Base-by-base conservation (phyloP, 2,113 vertebrate genomes). In the Andinoacara biseriatus region DNA sequence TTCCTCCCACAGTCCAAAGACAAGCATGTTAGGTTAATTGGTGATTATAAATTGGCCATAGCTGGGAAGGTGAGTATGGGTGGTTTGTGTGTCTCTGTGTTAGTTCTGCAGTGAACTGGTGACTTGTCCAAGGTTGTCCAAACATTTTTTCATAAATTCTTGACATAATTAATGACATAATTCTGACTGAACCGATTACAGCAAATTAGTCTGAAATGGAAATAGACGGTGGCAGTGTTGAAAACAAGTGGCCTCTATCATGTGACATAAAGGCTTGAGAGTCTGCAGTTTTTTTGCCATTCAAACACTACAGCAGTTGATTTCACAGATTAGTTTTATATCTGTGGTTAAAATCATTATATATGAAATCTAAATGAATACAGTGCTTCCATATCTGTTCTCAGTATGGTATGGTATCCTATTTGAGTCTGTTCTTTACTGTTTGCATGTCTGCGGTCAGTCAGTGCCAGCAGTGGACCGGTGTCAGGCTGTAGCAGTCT, bases 401-500 rank as follows among this genome's bases (percentile, higher is more conserved):
- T 78, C 31, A 24, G 35, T 78, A 5, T 38, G 38, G 8, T 24
- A 15, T 80, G 38, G 8, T 24, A 15, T 80, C 52, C 2, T 56
- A 59, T 80, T 29, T 78, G 33, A 69, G 60, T 85, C 57, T 31
- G 49, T 84, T 87, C 56, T 58, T 58, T 61, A 33, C 38, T 26
- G 60, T 80, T 82, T 67, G 77, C 31, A 40, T 84, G 80, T 75
- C 81, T 89, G 46, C 74, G 58, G 60, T 78, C 43, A 7, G 49
- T 46, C 61, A 56, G 58, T 6, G 52, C 13, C 82, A 88, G 74
- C 74, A 80, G 76, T 67, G 85, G 72, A 62, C 43, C 58, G 84
- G 91, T 94, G 90, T 90, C 91, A 83, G 86, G 46, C 87, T 76
- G 90, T 92, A 86, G 81, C 83, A 38, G 86, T 26, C 87, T 52